A percentile compares a stretch with the other conserved stretches of the same genome.
Conservation (phyloP, 2,797 vertebrate genomes). For the Anabacerthia variegaticeps region DNA sequence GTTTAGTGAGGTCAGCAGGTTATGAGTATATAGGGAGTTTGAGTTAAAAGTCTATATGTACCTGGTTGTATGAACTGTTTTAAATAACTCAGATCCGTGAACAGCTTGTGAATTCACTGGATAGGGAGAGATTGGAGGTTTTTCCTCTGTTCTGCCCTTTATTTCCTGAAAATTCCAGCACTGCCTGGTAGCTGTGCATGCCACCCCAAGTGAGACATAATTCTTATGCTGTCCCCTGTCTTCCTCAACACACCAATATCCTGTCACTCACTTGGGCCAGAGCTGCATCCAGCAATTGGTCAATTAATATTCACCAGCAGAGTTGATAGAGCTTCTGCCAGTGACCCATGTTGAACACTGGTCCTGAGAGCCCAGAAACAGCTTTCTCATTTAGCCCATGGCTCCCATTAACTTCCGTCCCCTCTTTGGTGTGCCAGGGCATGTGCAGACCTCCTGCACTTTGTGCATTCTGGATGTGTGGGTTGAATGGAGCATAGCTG, state of each 20-base stretch:
- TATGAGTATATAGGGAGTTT: neutral
- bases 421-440: neutral
- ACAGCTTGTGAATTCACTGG: neutral
- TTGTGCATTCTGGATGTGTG: neutral
- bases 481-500: neutral
- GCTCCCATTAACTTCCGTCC: neutral
- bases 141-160: neutral
- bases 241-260: fast-evolving
- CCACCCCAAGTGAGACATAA: neutral
- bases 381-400: neutral
- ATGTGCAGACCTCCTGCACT: neutral
- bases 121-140: neutral
- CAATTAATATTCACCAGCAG: neutral
- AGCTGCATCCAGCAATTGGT: neutral
- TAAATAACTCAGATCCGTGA: neutral
- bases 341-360: neutral
- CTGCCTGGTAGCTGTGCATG: neutral
- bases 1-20: neutral
- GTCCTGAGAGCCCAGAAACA: neutral
- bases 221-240: neutral
- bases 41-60: fast-evolving
- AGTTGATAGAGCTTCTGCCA: neutral
- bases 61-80: neutral
- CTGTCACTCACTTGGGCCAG: neutral
- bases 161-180: neutral